Evolutionary conservation across 2,113 vertebrate species (phyloP), one percentile per base, ranked within the genome.

Genomic region (Oxyura jamaicensis): DNA sequence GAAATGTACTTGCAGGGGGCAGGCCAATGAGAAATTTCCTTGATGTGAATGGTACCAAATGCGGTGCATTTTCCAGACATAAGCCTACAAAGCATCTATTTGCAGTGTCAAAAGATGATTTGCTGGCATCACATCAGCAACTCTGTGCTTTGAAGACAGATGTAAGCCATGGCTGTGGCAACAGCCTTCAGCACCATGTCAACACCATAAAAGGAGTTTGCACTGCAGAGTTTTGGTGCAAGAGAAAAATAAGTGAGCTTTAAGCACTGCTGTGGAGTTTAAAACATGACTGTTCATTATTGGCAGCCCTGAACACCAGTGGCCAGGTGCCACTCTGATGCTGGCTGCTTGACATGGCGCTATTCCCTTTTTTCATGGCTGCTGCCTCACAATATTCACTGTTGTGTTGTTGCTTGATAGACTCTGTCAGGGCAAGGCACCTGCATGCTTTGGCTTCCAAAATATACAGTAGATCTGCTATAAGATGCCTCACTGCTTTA

Each of bases 91-190:
- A 86, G 68, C 74, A 75, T 88, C 86, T 28, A 91, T 93, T 82
- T 86, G 23, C 42, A 48, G 19, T 52, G 88, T 82, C 88, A 90
- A 58, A 92, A 94, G 56, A 44, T 90, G 80, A 94, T 93, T 96
- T 94, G 90, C 77, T 93, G 86, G 28, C 65, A 87, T 53, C 48
- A 75, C 17, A 42, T 75, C 65, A 88, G 73, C 58, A 79, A 13
- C 16, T 13, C 15, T 52, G 18, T 44, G 14, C 62, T 85, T 67
- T 88, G 58, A 95, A 93, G 88, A 79, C 23, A 65, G 66, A 66
- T 62, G 53, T 62, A 88, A 93, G 35, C 60, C 73, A 81, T 75
- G 62, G 10, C 36, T 39, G 31, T 36, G 50, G 73, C 69, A 79
- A 55, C 39, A 68, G 42, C 26, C 58, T 72, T 92, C 87, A 90